Evolutionary conservation across 2,888 invertebrate genomes (phyloP).

Genomic region (Polylopha cassiicola): DNA sequence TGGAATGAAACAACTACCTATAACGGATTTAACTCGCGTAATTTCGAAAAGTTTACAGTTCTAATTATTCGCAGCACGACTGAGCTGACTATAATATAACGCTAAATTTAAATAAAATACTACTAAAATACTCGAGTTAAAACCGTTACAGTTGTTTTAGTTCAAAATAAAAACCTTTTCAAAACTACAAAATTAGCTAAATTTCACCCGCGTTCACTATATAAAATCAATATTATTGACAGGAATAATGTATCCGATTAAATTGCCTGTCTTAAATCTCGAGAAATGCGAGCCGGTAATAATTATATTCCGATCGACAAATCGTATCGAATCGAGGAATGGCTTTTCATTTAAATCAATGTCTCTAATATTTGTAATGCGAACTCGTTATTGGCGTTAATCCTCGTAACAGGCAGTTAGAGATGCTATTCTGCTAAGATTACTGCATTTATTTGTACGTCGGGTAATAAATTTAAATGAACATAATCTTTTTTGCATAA

Average conservation of each 20-base stretch:
- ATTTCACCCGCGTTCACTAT: constrained; percentile 13
- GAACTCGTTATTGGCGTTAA: constrained; percentile 23
- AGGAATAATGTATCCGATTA: constrained; percentile 21
- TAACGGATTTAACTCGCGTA: too few relatives aligned
- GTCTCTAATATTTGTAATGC: constrained; percentile 29
- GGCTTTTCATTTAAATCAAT: constrained; percentile 26
- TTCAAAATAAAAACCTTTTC: constrained; percentile 11
- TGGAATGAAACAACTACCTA: too few relatives aligned
- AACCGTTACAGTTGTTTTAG: too few relatives aligned
- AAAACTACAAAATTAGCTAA: constrained; percentile 13
- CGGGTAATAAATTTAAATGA: constrained; percentile 15
- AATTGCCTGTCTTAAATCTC: constrained; percentile 24
- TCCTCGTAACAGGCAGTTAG: constrained; percentile 16
- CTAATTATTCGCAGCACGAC: too few relatives aligned
- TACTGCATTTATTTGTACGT: constrained; percentile 15
- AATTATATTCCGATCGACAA: constrained; percentile 24
- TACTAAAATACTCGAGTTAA: too few relatives aligned
- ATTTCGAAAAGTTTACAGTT: too few relatives aligned
- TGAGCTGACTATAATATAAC: too few relatives aligned
- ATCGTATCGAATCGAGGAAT: constrained; percentile 26
- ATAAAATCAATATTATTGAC: constrained; percentile 21
- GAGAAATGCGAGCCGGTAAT: constrained; percentile 22
- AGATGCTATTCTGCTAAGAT: constrained; percentile 17
- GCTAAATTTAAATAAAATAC: too few relatives aligned
- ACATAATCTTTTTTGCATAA: constrained; percentile 17